These are phyloP conservation scores for Redunca redunca DNA, from an alignment of 2,113 vertebrate species.

Conservation along the genomic window DNA sequence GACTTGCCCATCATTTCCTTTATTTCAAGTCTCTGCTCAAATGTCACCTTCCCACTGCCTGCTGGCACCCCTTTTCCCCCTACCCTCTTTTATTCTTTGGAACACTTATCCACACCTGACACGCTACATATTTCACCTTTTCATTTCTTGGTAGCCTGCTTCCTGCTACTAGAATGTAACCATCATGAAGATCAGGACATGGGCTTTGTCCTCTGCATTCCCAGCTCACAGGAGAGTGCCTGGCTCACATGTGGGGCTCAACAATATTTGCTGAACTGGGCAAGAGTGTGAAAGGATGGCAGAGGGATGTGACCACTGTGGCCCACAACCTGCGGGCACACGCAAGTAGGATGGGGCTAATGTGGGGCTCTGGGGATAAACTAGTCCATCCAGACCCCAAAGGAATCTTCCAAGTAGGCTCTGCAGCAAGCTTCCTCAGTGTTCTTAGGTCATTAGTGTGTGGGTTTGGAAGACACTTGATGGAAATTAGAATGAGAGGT, in stretches of 20 bases:
- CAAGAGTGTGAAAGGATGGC: background rate
- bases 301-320: background rate
- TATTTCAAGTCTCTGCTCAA: background rate
- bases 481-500: background rate
- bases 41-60: background rate
- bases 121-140: background rate
- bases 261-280: background rate
- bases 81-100: background rate
- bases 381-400: background rate
- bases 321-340: background rate
- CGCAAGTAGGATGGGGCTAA: background rate
- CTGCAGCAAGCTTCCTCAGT: background rate
- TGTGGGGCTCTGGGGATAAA: background rate
- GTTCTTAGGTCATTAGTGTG: background rate
- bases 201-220: background rate
- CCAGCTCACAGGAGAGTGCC: background rate
- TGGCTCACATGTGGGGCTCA: background rate
- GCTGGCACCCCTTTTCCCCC: background rate
- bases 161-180: background rate
- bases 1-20: background rate
- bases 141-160: background rate
- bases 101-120: background rate
- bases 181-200: background rate
- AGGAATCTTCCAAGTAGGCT: background rate
- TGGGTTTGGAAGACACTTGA: background rate